Evolutionary conservation across 92 coral and sea anemone genomes (phyloP).

Genomic region (Metridium senile): DNA sequence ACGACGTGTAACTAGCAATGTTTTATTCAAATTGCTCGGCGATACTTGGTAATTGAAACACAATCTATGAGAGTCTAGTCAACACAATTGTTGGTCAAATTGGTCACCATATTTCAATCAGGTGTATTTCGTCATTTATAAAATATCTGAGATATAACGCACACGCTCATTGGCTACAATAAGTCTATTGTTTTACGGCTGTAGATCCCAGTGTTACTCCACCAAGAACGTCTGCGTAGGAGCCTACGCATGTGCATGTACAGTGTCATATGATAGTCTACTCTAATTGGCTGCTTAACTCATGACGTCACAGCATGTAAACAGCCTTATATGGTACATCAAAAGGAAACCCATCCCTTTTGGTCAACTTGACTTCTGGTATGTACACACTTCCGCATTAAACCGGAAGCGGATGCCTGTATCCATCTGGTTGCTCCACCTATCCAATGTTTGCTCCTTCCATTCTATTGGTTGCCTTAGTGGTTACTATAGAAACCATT

Average conservation of each 20-base stretch:
- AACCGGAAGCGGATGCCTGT: conserved; percentile 16
- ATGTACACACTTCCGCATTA: neutral
- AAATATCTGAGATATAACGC: neutral
- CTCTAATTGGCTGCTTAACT: conserved; percentile 7
- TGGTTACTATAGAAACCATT: conserved; percentile 20
- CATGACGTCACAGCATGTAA: neutral
- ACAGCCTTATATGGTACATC: neutral
- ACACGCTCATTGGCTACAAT: neutral
- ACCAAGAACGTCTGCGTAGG: too few relatives aligned
- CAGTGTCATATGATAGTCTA: neutral
- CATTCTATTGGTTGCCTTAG: conserved; percentile 6
- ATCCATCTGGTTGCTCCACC: too few relatives aligned
- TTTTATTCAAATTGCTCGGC: too few relatives aligned
- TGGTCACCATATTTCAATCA: neutral
- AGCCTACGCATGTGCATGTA: conserved; percentile 7
- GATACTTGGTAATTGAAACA: too few relatives aligned
- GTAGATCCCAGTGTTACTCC: too few relatives aligned
- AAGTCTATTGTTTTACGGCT: too few relatives aligned
- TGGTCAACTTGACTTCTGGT: conserved; percentile 5
- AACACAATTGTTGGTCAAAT: too few relatives aligned
- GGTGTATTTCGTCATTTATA: neutral
- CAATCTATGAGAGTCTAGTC: too few relatives aligned
- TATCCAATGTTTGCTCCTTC: neutral
- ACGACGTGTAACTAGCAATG: too few relatives aligned
- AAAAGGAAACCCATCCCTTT: neutral